phyloP scores from a whole-genome alignment of 2,113 vertebrate species.

The Empidonax alnorum region DNA sequence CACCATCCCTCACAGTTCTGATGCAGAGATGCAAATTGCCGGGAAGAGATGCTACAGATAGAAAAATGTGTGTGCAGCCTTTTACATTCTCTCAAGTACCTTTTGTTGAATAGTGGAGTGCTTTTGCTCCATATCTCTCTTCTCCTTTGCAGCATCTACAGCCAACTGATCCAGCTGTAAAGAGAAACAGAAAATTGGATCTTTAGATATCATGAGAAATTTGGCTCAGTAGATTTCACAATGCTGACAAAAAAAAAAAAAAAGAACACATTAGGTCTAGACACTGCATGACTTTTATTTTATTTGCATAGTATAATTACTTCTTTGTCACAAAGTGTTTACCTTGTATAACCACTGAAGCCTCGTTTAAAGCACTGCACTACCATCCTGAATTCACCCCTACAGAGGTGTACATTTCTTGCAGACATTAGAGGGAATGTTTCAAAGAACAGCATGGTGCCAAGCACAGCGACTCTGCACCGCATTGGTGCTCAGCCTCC shows the following conservation, averaged over 20 bases:
- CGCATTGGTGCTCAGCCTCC: slow-evolving; percentile 3
- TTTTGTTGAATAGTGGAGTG: slow-evolving; percentile 99
- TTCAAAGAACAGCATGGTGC: slow-evolving; percentile 47
- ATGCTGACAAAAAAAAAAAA: background rate
- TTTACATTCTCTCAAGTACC: slow-evolving; percentile 73
- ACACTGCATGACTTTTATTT: slow-evolving; percentile 2
- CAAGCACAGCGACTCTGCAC: slow-evolving; percentile 11
- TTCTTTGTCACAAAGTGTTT: slow-evolving; percentile 16
- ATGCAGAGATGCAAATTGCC: background rate
- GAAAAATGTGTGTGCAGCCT: background rate
- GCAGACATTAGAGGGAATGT: background rate
- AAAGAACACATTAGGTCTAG: slow-evolving; percentile 8
- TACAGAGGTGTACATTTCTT: background rate
- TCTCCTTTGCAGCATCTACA: slow-evolving; percentile 93
- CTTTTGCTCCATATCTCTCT: slow-evolving; percentile 95
- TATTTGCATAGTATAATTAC: slow-evolving; percentile 16
- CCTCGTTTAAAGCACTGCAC: slow-evolving; percentile 16
- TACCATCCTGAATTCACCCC: slow-evolving; percentile 50
- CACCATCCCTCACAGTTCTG: background rate
- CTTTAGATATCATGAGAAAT: slow-evolving; percentile 31
- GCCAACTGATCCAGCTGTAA: slow-evolving; percentile 94
- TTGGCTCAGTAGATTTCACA: slow-evolving; percentile 24
- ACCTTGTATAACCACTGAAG: slow-evolving; percentile 44
- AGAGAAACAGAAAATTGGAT: slow-evolving; percentile 47
- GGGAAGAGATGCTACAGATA: background rate